A percentile compares a stretch with the other conserved stretches of the same genome.
Evolutionary conservation across 1,140 invertebrate species (phyloP).

Genomic region (Hyles euphorbiae): DNA sequence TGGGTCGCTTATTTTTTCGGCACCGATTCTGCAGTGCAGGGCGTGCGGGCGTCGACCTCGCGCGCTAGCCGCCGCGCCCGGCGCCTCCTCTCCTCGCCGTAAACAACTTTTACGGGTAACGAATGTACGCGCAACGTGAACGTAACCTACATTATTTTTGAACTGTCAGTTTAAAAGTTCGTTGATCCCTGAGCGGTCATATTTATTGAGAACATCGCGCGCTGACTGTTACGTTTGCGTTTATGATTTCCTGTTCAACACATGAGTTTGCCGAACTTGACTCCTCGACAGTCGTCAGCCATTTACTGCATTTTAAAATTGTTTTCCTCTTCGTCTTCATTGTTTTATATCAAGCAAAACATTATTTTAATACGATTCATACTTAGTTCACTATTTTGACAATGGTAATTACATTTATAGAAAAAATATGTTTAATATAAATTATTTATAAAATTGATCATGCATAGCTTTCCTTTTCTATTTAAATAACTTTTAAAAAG

Average conservation of each 20-base stretch:
- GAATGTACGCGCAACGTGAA: slow-evolving; percentile 69
- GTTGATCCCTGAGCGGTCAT: slow-evolving; percentile 55
- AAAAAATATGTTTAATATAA: too few species aligned
- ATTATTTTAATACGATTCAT: too few species aligned
- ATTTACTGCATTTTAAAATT: too few species aligned
- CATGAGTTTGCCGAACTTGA: slow-evolving; percentile 26
- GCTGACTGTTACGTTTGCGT: slow-evolving; percentile 31
- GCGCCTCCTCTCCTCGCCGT: slow-evolving; percentile 48
- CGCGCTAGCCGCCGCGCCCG: slow-evolving; percentile 47
- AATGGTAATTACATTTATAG: too few species aligned
- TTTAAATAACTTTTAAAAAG: too few species aligned
- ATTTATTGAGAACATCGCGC: slow-evolving; percentile 64
- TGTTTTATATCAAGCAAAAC: too few species aligned
- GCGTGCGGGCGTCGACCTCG: slow-evolving; percentile 54
- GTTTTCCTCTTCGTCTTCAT: too few species aligned
- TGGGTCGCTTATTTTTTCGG: slow-evolving; percentile 71
- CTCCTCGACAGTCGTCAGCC: slow-evolving; percentile 1
- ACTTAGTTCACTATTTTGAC: too few species aligned
- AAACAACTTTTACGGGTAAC: slow-evolving; percentile 68
- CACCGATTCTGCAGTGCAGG: slow-evolving; percentile 55
- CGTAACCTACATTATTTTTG: slow-evolving; percentile 74
- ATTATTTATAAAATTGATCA: too few species aligned
- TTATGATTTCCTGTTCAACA: slow-evolving; percentile 52
- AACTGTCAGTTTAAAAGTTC: slow-evolving; percentile 71
- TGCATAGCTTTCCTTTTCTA: too few species aligned